A percentile compares a stretch with the other conserved stretches of the same genome.
These are phyloP conservation scores for Brachionus rotundiformis DNA, from an alignment of 1,140 invertebrate species.

Conservation along the genomic window DNA sequence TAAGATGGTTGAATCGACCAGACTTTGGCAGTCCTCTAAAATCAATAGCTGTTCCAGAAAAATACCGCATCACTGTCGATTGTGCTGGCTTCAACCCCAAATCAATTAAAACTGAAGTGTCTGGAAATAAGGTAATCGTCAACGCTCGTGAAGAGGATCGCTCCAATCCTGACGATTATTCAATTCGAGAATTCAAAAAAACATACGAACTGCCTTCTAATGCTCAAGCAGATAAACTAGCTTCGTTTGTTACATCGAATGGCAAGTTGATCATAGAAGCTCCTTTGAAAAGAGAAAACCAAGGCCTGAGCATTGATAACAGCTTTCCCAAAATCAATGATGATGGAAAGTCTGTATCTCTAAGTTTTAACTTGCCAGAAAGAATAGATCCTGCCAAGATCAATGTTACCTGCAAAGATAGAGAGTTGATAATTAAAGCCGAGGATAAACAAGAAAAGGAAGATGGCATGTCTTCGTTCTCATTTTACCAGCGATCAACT, in stretches of 20 bases:
- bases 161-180: conserved; percentile 23
- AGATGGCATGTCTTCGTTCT: conserved; percentile 18
- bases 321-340: conserved; percentile 30
- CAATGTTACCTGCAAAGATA: conserved; percentile 48
- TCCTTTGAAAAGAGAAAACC: conserved; percentile 42
- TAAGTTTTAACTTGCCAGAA: conserved; percentile 26
- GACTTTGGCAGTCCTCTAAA: not conserved
- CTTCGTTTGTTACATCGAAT: conserved; percentile 20
- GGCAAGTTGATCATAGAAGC: conserved; percentile 26
- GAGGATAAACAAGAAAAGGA: conserved; percentile 36
- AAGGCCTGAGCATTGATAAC: not conserved
- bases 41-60: conserved; percentile 20
- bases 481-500: conserved; percentile 33
- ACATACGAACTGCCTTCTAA: conserved; percentile 36
- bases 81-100: conserved; percentile 36
- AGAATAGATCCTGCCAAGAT: conserved; percentile 41
- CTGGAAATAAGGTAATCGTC: conserved; percentile 33
- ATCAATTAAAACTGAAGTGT: conserved; percentile 41
- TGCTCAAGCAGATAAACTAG: not conserved
- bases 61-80: conserved; percentile 48
- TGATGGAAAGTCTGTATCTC: conserved; percentile 46
- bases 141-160: conserved; percentile 23
- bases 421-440: conserved; percentile 37
- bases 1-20: not conserved
- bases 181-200: conserved; percentile 44